Evolutionary conservation across 2,797 vertebrate genomes (phyloP), one percentile per base, ranked within the genome.

Genomic region (Anabas testudineus): DNA sequence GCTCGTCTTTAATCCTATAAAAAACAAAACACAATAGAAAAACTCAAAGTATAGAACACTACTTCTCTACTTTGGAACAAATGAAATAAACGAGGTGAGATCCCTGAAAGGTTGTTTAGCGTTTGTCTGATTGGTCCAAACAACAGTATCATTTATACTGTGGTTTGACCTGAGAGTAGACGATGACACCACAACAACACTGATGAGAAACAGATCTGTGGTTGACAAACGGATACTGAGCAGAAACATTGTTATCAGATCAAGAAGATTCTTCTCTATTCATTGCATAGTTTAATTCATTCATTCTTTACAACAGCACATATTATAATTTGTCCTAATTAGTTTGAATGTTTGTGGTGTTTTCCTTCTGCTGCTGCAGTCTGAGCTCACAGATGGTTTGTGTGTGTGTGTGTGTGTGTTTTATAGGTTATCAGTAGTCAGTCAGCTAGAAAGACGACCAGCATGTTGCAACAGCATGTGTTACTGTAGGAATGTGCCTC

Each of bases 401-500:
- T n/a, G n/a, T n/a, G 57, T 51, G 51, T 67, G 21, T 61, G 53
- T 67, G 67, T 62, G 51, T 54, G 58, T 49, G 43, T 51, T 79
- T 70, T 81, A 60, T 55, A 67, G 69, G 75, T 87, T 89, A 90
- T 90, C 85, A 80, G 84, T 47, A 81, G 80, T 65, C 77, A 72
- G 72, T 76, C 67, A 71, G 78, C 65, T 57, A 67, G 59, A 77
- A 84, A 85, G 78, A 80, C 69, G 28, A 58, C 47, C 54, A 63
- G 82, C 75, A 47, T 85, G 87, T 89, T 89, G 74, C 85, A 86
- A 85, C 86, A 88, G 82, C 68, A 61, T 73, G 82, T 75, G 75
- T 81, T 16, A 19, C 19, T 47, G 30, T 19, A 84, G 89, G 90
- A 92, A 92, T 92, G 89, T 85, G 86, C 89, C 81, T 1, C 21